Evolutionary conservation across 2,113 vertebrate genomes (phyloP).

Genomic region (Raphicerus campestris): DNA sequence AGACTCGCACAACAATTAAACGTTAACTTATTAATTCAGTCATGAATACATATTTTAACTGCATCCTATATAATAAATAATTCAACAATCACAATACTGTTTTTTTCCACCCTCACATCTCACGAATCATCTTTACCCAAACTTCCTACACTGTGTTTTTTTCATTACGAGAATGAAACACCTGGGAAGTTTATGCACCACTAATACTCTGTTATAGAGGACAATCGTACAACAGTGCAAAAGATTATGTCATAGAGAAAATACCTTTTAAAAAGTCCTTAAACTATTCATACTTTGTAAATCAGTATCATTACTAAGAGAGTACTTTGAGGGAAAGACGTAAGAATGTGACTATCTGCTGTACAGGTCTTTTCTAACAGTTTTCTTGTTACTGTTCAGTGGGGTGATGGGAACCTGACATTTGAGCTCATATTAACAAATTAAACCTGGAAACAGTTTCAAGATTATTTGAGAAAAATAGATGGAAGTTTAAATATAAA

Average conservation of each 20-base stretch:
- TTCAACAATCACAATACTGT: background rate
- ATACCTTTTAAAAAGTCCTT: background rate
- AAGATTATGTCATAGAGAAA: background rate
- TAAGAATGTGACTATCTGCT: background rate
- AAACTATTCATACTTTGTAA: background rate
- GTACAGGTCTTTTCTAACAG: background rate
- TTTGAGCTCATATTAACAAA: background rate
- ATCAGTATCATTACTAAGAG: background rate
- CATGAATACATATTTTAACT: background rate
- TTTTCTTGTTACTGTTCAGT: background rate
- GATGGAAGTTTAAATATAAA: background rate
- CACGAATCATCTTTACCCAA: background rate
- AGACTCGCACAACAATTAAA: background rate
- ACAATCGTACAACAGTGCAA: fast-evolving
- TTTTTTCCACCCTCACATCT: background rate
- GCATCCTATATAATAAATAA: background rate
- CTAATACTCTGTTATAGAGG: background rate
- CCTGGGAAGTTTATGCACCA: background rate
- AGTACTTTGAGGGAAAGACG: background rate
- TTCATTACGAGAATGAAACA: background rate
- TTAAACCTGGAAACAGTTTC: background rate
- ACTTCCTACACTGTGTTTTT: background rate
- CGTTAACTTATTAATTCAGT: background rate
- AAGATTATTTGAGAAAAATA: constrained; percentile 27
- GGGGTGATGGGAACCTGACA: too few relatives aligned